A percentile compares a stretch with the other conserved stretches of the same genome.
These are phyloP conservation scores for Catocala fraxini DNA, from an alignment of 2,888 invertebrate genomes.

Conservation along the genomic window DNA sequence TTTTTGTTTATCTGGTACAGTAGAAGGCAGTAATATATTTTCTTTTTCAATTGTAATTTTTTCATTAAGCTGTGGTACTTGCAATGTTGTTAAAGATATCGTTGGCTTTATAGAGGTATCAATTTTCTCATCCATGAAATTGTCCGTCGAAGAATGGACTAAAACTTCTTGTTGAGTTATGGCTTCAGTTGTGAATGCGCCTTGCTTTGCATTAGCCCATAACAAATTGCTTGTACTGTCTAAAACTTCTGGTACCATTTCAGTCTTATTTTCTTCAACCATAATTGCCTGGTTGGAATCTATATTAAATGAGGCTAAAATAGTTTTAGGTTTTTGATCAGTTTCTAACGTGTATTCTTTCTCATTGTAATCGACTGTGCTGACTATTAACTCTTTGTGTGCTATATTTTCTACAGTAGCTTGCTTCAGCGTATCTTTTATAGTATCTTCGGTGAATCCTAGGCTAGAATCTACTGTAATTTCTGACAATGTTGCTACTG, in stretches of 20 bases:
- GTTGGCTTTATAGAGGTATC: constrained; percentile 73
- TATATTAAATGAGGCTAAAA: constrained; percentile 59
- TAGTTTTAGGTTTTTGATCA: constrained; percentile 49
- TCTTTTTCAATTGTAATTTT: constrained; percentile 88
- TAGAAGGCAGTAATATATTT: constrained; percentile 67
- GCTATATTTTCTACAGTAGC: constrained; percentile 86
- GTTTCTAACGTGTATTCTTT: constrained; percentile 77
- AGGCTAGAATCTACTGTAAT: constrained; percentile 75
- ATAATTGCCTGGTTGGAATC: constrained; percentile 80
- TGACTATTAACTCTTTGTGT: constrained; percentile 84
- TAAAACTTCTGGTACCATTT: constrained; percentile 71
- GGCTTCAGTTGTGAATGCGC: constrained; percentile 86
- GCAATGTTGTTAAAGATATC: constrained; percentile 80
- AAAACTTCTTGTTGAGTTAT: constrained; percentile 87
- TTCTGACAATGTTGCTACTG: constrained; percentile 85
- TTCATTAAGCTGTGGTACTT: constrained; percentile 87
- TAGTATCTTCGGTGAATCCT: constrained; percentile 56
- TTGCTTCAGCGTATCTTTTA: constrained; percentile 57
- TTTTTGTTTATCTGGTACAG: constrained; percentile 75
- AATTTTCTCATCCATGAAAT: constrained; percentile 56
- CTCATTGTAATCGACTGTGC: constrained; percentile 86
- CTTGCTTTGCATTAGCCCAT: constrained; percentile 70
- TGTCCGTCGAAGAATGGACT: constrained; percentile 79
- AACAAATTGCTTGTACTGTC: constrained; percentile 58
- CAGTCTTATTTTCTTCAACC: constrained; percentile 83